These are phyloP conservation scores for Megalops atlanticus DNA, from an alignment of 2,113 vertebrate genomes.

Conservation along the genomic window DNA sequence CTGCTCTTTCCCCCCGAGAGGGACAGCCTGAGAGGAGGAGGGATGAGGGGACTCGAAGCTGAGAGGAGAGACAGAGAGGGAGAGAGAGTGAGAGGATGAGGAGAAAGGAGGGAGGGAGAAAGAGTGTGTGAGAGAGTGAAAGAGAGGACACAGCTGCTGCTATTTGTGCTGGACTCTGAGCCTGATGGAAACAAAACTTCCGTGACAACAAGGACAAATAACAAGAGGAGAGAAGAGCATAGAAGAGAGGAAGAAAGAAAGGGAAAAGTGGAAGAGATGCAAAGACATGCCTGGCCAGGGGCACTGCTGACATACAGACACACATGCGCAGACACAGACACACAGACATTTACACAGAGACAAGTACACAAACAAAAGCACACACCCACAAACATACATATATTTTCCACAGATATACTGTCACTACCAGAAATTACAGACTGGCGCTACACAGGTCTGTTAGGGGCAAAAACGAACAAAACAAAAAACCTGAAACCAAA, in stretches of 20 bases:
- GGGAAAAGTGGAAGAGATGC: constrained; percentile 22
- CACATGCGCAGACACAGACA: constrained; percentile 20
- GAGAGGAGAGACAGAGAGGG: constrained; percentile 35
- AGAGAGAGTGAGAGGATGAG: constrained; percentile 6
- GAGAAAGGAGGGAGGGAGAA: constrained; percentile 30
- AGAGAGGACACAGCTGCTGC: constrained; percentile 39
- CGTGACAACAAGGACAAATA: constrained; percentile 45
- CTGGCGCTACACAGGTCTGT: not conserved
- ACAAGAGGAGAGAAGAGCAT: constrained; percentile 24
- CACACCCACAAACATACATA: constrained; percentile 10
- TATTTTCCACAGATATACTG: not conserved
- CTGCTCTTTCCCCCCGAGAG: constrained; percentile 62
- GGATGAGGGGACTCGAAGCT: constrained; percentile 58
- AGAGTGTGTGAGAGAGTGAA: constrained; percentile 45
- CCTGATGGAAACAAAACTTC: constrained; percentile 15
- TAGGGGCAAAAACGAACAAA: constrained; percentile 10
- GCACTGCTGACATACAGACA: constrained; percentile 23
- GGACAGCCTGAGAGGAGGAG: constrained; percentile 64
- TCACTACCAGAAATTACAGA: not conserved
- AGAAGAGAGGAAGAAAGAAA: constrained; percentile 27
- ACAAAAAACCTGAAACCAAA: no score
- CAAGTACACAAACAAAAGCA: not conserved
- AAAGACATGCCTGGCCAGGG: constrained; percentile 43
- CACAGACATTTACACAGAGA: constrained; percentile 2
- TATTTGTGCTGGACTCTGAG: constrained; percentile 22